Base-by-base conservation (phyloP, 2,113 vertebrate genomes). In the Orthonyx spaldingii region DNA sequence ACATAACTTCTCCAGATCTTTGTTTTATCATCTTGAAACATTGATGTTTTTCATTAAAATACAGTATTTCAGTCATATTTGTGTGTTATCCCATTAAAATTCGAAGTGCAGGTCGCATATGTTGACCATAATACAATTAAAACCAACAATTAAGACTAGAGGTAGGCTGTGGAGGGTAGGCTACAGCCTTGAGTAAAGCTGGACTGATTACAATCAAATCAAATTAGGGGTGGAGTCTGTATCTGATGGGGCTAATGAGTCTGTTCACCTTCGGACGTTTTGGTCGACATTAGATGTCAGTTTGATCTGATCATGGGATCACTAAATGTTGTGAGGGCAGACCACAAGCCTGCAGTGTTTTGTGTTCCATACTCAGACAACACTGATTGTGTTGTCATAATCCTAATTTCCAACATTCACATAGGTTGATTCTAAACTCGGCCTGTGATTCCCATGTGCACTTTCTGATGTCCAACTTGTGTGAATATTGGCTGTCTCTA, bases 201-300 rank as follows among this genome's bases (percentile, higher is more conserved):
- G 30, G 18, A 20, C 26, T 80, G 35, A 24, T 55, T 69, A 17
- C 3, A 7, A 3, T 60, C 65, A 21, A 50, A 57, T 21, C 32
- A 41, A 18, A 41, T 52, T 63, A n/a, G 16, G 24, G 4, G 6
- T 56, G 10, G 8, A 33, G 21, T 55, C 49, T 50, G 0, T 57
- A 27, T 63, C 15, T 79, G 22, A 28, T 71, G 32, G 16, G 6
- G 21, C 50, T 74, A 24, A 63, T n/a, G 46, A 75, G 19, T 60
- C 75, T 9, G 26, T 35, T 65, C 35, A 46, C 18, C 44, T 77
- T 81, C 13, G 21, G 30, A 33, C 39, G 7, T 64, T 60, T 74
- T 71, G 12, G 14, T 46, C 0, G 0, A 22, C 8, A 8, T 56
- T 17, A 28, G 19, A 9, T 66, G 17, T 70, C 64, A 44, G 2